Base-by-base conservation (phyloP, 2,113 vertebrate genomes). In the Oryzias melastigma region DNA sequence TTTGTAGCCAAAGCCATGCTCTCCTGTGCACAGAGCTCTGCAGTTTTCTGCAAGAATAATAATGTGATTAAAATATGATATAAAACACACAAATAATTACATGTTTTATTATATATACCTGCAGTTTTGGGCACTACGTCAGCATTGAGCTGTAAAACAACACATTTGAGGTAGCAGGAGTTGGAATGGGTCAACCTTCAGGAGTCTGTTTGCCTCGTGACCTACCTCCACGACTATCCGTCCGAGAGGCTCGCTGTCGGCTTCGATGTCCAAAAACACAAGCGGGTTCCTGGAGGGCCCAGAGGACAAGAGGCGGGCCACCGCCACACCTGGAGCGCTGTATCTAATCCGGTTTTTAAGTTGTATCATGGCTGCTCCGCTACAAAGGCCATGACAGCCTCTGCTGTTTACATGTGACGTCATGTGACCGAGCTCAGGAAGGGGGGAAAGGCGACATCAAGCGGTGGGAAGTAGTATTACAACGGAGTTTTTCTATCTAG, bases 1-100 rank as follows among this genome's bases (percentile, higher is more conserved):
- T 80, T 95, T 98, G 84, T 93, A 98, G 0, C 96, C 96, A 49
- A 96, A 99, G 29, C 95, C 96, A 68, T 93, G 91, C 65, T 98
- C 94, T 27, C 95, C 95, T 0, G 95, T 97, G 78, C 97, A 99
- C 44, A 99, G 87, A 0, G 93, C 92, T 87, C 93, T 80, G 29
- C 98, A 98, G 87, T 98, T 99, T 78, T 95, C 97, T 98, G 85
- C 59, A 12, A 52, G 70, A 45, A 20, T 16, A 55, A 41, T 25
- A 25, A 25, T 47, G 18, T 47, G 6, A 19, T 18, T 5, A 20
- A 12, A 27, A 17, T 12, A 44, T 15, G 20, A 52, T 15, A 27
- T 14, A 15, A 44, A 13, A 20, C 35, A 27, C 25, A 27, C 6
- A 27, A 4, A 7, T 5, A 27, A 4, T 5, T 27, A n/a, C n/a